Conservation (phyloP, 1,140 invertebrate genomes). For the Cydia amplana region DNA sequence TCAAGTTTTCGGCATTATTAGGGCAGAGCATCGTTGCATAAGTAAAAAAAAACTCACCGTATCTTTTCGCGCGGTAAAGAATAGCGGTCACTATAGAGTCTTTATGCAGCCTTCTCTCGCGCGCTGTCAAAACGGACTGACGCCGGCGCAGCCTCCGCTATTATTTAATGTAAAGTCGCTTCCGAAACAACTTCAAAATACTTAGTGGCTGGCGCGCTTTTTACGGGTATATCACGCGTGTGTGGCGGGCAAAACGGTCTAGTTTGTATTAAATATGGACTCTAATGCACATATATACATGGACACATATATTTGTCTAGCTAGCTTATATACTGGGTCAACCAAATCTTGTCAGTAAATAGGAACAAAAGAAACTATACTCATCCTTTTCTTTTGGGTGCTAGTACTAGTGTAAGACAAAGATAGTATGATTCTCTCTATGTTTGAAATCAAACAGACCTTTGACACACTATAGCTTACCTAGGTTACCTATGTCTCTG, state of each 20-base stretch:
- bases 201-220: not conserved
- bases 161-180: slow-evolving; percentile 9
- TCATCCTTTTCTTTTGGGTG: no score
- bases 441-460: no score
- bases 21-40: slow-evolving; percentile 6
- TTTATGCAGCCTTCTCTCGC: slow-evolving; percentile 13
- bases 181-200: slow-evolving; percentile 22
- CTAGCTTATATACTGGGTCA: no score
- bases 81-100: not conserved
- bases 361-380: no score
- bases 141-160: not conserved
- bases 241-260: no score
- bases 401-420: no score
- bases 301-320: not conserved
- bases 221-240: not conserved
- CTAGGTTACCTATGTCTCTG: not conserved
- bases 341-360: no score
- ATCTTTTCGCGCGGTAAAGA: not conserved
- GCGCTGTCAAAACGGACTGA: slow-evolving; percentile 24
- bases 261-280: not conserved
- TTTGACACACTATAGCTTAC: no score
- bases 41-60: slow-evolving; percentile 24
- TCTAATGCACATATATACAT: not conserved
- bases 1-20: slow-evolving; percentile 3
- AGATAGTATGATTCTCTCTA: no score